Conservation (phyloP, 2,113 vertebrate genomes). For the Egretta garzetta region DNA sequence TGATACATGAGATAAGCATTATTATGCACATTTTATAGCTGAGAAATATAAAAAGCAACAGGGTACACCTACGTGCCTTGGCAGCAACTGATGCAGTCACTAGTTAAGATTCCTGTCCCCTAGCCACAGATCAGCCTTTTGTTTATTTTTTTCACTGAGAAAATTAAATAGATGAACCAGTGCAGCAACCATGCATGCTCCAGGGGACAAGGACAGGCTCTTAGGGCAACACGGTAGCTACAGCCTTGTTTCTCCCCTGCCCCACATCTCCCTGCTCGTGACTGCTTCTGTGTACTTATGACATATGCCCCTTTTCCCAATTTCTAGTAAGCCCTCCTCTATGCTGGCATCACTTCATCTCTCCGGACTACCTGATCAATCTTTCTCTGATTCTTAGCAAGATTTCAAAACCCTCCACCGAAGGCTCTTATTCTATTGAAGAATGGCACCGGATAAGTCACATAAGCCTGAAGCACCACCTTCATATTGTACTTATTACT, state of each 20-base stretch:
- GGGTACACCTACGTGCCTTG: not conserved
- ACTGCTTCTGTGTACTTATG: not conserved
- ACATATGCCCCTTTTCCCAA: not conserved
- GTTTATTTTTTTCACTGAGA: not conserved
- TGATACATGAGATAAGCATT: constrained; percentile 44
- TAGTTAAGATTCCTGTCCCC: not conserved
- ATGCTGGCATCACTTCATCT: not conserved
- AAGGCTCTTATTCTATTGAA: not conserved
- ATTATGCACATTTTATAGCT: constrained; percentile 27
- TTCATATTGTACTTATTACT: not conserved
- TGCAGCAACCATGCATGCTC: not conserved
- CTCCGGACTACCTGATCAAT: not conserved
- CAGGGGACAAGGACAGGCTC: not conserved
- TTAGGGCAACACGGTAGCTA: not conserved
- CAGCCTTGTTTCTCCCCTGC: not conserved
- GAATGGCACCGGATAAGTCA: not conserved
- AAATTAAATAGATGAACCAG: not conserved
- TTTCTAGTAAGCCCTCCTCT: not conserved
- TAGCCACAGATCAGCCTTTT: not conserved
- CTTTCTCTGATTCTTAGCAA: not conserved
- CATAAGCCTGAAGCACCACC: not conserved
- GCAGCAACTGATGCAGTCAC: not conserved
- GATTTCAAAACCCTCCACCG: not conserved
- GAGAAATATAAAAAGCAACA: constrained; percentile 22
- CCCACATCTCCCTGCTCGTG: not conserved